Base-by-base conservation (phyloP, 1,140 invertebrate species). In the Temnothorax nylanderi region DNA sequence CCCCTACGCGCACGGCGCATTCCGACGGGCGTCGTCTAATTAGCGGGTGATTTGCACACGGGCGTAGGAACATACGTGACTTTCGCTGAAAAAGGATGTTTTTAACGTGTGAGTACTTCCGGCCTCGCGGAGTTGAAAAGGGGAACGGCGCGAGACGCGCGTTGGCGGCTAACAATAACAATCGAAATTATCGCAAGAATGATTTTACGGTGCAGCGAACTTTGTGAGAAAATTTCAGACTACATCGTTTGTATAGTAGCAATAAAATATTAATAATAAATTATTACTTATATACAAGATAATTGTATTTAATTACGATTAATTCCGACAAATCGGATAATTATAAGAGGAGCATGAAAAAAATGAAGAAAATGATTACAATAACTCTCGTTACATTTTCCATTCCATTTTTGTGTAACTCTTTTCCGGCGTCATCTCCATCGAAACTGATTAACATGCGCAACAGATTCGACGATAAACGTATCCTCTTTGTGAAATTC, bases 1-100 rank as follows among this genome's bases (percentile, higher is more conserved):
- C 18, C 18, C 41, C 72, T 60, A 26, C 80, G n/a, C 34, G n/a
- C 18, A 21, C 44, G 58, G 47, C 60, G 60, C 77, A 41, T 67
- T 80, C 77, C 77, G 49, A 80, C 13, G 60, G 60, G 41, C 47
- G 8, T 62, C 32, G 32, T 62, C 32, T 75, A 75, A 74, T 74
- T 47, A 49, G 54, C 51, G 7, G 8, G 34, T 21, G 21, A 71
- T 81, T 81, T 81, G 49, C 34, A 54, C 44, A 10, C 26, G 26
- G n/a, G 65, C 3, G 44, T 11, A 26, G 32, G 16, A 54, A 81
- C 51, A 21, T n/a, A 6, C n/a, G 34, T 26, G 32, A 32, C 26
- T 58, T 32, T 32, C 37, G 13, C n/a, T 34, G 44, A 6, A 37
- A 32, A 72, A 11, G 13, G 13, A 72, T 60, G 34, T 60, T 16